These are phyloP conservation scores for Dryadula phaetusa DNA, from an alignment of 2,888 invertebrate species.

Conservation along the genomic window DNA sequence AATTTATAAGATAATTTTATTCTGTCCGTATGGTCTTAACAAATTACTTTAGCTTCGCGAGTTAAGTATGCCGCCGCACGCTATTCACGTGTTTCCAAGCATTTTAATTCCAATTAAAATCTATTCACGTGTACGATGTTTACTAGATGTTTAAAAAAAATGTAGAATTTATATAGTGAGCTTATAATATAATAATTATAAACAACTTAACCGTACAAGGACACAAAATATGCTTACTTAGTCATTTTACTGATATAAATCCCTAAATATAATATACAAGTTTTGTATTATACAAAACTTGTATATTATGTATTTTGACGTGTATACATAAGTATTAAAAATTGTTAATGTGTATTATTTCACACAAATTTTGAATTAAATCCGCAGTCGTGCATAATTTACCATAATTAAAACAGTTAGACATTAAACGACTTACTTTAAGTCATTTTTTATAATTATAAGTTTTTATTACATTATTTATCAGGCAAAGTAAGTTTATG, in stretches of 20 bases:
- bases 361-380: too few species aligned
- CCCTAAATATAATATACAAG: too few species aligned
- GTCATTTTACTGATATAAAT: background rate
- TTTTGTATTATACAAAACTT: too few species aligned
- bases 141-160: background rate
- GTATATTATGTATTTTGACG: too few species aligned
- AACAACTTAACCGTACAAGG: background rate
- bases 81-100: constrained; percentile 31
- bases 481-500: too few species aligned
- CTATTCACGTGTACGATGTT: constrained; percentile 26
- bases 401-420: too few species aligned
- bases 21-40: background rate
- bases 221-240: background rate
- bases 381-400: too few species aligned
- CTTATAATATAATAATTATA: background rate
- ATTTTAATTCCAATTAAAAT: constrained; percentile 31
- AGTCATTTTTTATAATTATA: too few species aligned
- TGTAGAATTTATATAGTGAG: background rate
- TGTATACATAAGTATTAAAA: too few species aligned
- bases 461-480: too few species aligned
- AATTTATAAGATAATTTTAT: background rate
- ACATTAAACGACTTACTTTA: too few species aligned
- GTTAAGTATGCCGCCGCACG: constrained; percentile 28
- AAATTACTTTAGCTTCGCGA: background rate
- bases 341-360: too few species aligned